Evolutionary conservation across 2,797 vertebrate genomes (phyloP), one percentile per base, ranked within the genome.

Genomic region (Phylloscopus collybita): DNA sequence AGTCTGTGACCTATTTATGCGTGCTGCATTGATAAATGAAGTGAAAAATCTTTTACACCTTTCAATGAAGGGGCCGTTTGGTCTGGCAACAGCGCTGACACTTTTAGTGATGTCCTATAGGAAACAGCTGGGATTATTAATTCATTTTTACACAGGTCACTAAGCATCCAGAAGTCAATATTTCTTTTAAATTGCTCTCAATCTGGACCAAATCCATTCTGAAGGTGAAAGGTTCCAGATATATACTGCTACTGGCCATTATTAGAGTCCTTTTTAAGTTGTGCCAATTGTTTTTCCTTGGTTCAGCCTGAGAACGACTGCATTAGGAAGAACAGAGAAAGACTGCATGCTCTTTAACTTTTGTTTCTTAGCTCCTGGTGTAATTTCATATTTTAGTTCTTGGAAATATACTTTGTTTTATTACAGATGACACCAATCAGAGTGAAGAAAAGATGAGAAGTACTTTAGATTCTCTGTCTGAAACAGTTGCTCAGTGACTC

Each of bases 131-230:
- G 45, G 80, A 92, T 96, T 97, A 96, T 96, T 93, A 95, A 95
- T 93, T 95, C 91, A 84, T 95, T 96, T 96, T 96, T 95, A 90
- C 80, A 95, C 86, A 88, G 95, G 91, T 95, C 90, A 90, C 82
- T 92, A 96, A 94, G 91, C 93, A 96, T 86, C 66, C 27, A 79
- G 88, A 94, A 96, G 88, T 95, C 95, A 94, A 80, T 96, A 95
- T 95, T 92, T 96, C 91, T 96, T 96, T 94, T 88, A 94, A 97
- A 96, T 95, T 72, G 92, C 92, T 94, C 90, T 88, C 80, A 86
- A 40, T 92, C 80, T 95, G 94, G 80, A 81, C 76, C 53, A 82
- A 90, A 96, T 94, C 87, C 86, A 88, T 95, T 95, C 74, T 76
- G 78, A 90, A 95, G 90, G 95, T 93, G 92, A 96, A 94, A 94